These are phyloP conservation scores for Cephus nigrinus DNA, from an alignment of 2,888 invertebrate genomes.

Conservation along the genomic window DNA sequence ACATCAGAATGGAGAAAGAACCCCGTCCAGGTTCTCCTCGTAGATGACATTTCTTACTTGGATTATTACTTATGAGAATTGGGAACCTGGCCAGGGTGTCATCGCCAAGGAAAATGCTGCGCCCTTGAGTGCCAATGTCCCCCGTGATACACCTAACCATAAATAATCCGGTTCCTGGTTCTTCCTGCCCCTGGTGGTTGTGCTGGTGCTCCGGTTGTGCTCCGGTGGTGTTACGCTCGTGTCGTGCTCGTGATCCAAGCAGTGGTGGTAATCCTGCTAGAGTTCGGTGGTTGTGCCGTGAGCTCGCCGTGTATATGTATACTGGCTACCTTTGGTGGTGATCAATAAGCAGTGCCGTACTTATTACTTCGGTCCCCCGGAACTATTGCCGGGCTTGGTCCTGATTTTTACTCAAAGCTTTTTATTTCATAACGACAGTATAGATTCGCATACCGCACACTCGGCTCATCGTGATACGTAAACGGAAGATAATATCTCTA, in stretches of 20 bases:
- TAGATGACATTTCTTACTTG: neutral
- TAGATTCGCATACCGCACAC: slow-evolving; percentile 1
- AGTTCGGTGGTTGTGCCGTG: slow-evolving; percentile 42
- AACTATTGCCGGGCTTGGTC: slow-evolving; percentile 17
- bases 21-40: neutral
- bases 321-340: slow-evolving; percentile 58
- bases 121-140: neutral
- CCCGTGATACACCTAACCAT: neutral
- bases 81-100: neutral
- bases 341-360: slow-evolving; percentile 66
- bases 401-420: slow-evolving; percentile 1
- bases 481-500: neutral
- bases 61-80: neutral
- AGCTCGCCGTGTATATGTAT: slow-evolving; percentile 55
- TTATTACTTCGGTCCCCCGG: slow-evolving; percentile 39
- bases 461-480: neutral
- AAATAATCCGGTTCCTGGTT: neutral
- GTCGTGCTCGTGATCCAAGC: slow-evolving; percentile 13
- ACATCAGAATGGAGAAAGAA: slow-evolving; percentile 7
- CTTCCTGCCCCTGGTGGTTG: neutral
- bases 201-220: slow-evolving; percentile 1
- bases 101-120: neutral
- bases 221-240: neutral
- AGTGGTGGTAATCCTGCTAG: slow-evolving; percentile 6
- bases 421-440: neutral